Base-by-base conservation (phyloP, 2,888 invertebrate species). In the Bhutanitis thaidina region DNA sequence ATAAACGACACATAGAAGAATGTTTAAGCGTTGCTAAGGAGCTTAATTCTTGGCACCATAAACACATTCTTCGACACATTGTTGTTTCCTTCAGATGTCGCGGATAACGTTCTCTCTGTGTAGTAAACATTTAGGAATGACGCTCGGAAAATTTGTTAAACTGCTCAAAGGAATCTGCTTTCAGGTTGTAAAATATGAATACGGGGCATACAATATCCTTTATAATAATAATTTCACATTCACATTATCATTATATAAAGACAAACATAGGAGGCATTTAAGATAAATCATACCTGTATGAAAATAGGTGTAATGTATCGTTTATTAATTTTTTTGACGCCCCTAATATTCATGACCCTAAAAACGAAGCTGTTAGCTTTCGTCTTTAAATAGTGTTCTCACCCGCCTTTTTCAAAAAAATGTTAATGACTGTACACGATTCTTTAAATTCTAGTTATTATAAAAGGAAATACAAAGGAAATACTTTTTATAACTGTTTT, bases 21-120 rank as follows among this genome's bases (percentile, higher is more conserved):
- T 52, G 32, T 43, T 47, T 25, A 34, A 53, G 41, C 57, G 43
- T 30, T 43, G 60, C 81, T 85, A 81, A 87, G 78, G 71, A 83
- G 86, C 80, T 76, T 71, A 77, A 83, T 83, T 82, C 81, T 79
- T 83, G 84, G 82, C 84, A 80, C 80, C 78, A 80, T 85, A 86
- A 86, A 87, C 83, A 82, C 86, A 88, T 88, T 86, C 85, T 87
- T 85, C 79, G 80, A 81, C 87, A 85, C 86, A 87, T 87, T 85
- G 86, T 88, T 88, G 75, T 68, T 39, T n/a, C 35, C 69, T 68
- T 68, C 60, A 69, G 79, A 79, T 77, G 84, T 82, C 80, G 74
- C 80, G 76, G 80, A 80, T 80, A 78, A 77, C 76, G 73, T 74
- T 65, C 8, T 27, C 27, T 7, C 63, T 37, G 15, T 13, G 32